Conservation (phyloP, 2,888 invertebrate genomes). For the Trissoscelio sp. region DNA sequence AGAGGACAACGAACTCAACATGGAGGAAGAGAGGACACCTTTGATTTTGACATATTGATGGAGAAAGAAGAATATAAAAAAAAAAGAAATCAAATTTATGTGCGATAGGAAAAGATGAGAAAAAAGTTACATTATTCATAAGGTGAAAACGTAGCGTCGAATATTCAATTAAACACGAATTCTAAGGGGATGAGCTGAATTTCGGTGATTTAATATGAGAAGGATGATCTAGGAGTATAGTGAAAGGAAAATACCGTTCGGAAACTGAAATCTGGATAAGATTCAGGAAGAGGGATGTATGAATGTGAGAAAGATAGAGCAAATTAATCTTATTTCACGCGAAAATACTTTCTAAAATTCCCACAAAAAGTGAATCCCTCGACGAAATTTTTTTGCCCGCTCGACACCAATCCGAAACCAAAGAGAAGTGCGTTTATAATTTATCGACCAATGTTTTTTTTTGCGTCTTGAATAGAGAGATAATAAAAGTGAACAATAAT, state of each 20-base stretch:
- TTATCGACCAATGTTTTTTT: constrained; percentile 11
- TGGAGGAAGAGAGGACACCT: neutral
- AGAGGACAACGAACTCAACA: constrained; percentile 60
- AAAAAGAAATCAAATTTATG: constrained; percentile 15
- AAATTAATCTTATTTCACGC: constrained; percentile 36
- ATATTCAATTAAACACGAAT: constrained; percentile 21
- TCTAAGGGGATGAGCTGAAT: constrained; percentile 25
- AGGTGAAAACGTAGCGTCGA: constrained; percentile 41
- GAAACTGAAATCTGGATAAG: constrained; percentile 40
- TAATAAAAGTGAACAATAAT: constrained; percentile 31
- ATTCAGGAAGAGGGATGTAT: neutral
- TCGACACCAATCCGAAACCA: constrained; percentile 57
- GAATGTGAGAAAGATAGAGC: neutral
- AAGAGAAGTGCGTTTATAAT: constrained; percentile 35
- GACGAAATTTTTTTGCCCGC: constrained; percentile 28
- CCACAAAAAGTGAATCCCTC: constrained; percentile 33
- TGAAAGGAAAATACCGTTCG: constrained; percentile 34
- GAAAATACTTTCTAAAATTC: constrained; percentile 57
- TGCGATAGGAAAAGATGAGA: constrained; percentile 16
- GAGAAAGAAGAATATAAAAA: too few relatives aligned
- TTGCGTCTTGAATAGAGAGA: constrained; percentile 51
- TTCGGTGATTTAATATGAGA: neutral
- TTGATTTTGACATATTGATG: neutral
- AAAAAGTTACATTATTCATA: constrained; percentile 50
- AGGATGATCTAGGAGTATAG: constrained; percentile 3